A percentile compares a stretch with the other conserved stretches of the same genome.
Evolutionary conservation across 2,797 vertebrate species (phyloP).

Genomic region (Chloroceryle amazona): DNA sequence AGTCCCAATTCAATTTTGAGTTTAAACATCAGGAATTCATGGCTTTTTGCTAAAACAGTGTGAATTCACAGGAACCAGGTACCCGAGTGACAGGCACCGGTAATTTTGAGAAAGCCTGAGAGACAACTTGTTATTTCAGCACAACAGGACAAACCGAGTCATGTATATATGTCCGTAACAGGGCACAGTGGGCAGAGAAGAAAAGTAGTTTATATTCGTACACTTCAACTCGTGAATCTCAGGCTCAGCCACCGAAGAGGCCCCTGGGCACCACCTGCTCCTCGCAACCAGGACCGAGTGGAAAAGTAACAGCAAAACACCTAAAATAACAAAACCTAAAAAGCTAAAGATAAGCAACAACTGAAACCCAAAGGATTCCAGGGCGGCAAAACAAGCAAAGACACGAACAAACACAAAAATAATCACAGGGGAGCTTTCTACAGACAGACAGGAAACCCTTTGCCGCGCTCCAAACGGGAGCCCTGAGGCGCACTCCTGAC

Average conservation of each 20-base stretch:
- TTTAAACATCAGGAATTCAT: fast-evolving
- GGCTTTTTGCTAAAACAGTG: neutral
- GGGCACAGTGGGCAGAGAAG: too few relatives aligned
- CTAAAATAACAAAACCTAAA: neutral
- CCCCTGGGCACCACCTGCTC: too few relatives aligned
- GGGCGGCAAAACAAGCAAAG: fast-evolving
- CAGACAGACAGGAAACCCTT: too few relatives aligned
- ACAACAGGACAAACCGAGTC: neutral
- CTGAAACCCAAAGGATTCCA: neutral
- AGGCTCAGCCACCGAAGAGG: too few relatives aligned
- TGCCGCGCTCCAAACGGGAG: too few relatives aligned
- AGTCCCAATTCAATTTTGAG: neutral
- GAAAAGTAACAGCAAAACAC: neutral
- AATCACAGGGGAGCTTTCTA: neutral
- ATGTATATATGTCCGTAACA: too few relatives aligned
- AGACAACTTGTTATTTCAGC: neutral
- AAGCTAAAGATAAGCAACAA: neutral
- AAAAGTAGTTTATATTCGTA: too few relatives aligned
- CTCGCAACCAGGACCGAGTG: neutral
- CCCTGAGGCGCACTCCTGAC: neutral
- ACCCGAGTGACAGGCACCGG: fast-evolving
- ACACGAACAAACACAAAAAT: neutral
- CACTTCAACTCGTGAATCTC: too few relatives aligned
- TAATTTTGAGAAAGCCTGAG: neutral
- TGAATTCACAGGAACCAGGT: neutral